Evolutionary conservation across 2,113 vertebrate genomes (phyloP), one percentile per base, ranked within the genome.

Genomic region (Symphodus melops): DNA sequence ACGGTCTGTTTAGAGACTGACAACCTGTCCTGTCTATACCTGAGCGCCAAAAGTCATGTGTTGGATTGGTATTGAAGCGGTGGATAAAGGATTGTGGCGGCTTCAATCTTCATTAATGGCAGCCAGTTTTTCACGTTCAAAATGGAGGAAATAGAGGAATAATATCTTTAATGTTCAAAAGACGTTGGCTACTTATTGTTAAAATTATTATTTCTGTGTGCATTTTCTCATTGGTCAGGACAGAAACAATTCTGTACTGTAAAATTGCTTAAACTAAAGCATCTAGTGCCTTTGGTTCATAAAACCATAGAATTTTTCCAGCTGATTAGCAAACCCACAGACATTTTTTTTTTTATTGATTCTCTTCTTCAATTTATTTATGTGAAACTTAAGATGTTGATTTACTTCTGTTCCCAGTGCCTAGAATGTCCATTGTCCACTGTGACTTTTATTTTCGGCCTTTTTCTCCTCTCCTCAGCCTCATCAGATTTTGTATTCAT

Each of bases 291-390:
- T 10, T 10, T 10, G 1, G 39, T 41, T 41, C 39, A 57, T 69
- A 72, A 77, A 57, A 68, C 57, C 17, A 3, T 1, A 37, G 71
- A 72, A 82, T 71, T 73, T 55, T 74, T 28, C 33, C 9, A 20
- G 52, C 39, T 41, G 39, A 9, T 10, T 10, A 41, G 39, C 39
- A 41, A 9, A 11, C 11, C 11, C 39, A 41, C 39, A 41, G 2
- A 9, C 8, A 39, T 39, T 39, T 48, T 6, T 16, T 14, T 3
- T 1, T 46, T 17, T 2, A 17, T 13, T 10, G 52, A n/a, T 51
- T 2, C 10, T 25, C 10, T 3, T 3, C 12, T 72, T 5, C 4
- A 10, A 14, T 36, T 20, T 37, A 12, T 55, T 49, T 61, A 2
- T 54, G 37, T 54, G 23, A 21, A 19, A 51, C 33, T 12, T 46